Evolutionary conservation across 1,140 invertebrate species (phyloP), one percentile per base, ranked within the genome.

Genomic region (Oryctes rhinoceros): DNA sequence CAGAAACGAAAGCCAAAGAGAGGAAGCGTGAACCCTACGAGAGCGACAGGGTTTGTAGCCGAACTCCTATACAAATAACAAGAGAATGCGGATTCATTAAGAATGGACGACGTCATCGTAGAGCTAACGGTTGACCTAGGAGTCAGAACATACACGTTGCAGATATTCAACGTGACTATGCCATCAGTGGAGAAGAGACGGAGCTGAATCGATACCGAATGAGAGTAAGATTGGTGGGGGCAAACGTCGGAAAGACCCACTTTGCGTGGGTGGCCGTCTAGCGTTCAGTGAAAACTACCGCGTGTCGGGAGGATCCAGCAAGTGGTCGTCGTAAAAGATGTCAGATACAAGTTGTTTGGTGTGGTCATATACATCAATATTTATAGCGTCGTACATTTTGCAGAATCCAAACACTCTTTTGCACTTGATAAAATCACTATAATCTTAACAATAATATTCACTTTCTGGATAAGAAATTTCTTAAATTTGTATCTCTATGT

Each of bases 1-100:
- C 53, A 59, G 1, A 59, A 59, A 59, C 4, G 53, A 59, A 59
- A 59, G 18, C 53, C 15, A 59, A 18, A 59, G 53, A 15, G 6
- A 15, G n/a, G 13, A 13, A 13, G 49, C 49, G 24, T 24, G 65
- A 35, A 15, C 24, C 6, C 9, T 71, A 35, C 11, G 35, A 35
- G 35, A 35, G 24, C 18, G 24, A 35, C 5, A 37, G 24, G 11
- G 24, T 24, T 71, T 35, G 11, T 71, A 37, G 35, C 35, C 20
- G 7, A 71, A 37, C 6, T 24, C 7, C 6, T 30, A 71, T 30
- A 71, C 20, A 24, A 15, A 24, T 30, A 71, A 37, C 18, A 71
- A 71, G 20, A 71, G 65, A 71, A 71, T 71, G 65, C 65, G 65
- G 65, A 71, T 71, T 71, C 65, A 71, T 71, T 71, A 71, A 71